A percentile compares a stretch with the other conserved stretches of the same genome.
phyloP scores from a whole-genome alignment of 2,888 invertebrate species.

The Leucania comma region DNA sequence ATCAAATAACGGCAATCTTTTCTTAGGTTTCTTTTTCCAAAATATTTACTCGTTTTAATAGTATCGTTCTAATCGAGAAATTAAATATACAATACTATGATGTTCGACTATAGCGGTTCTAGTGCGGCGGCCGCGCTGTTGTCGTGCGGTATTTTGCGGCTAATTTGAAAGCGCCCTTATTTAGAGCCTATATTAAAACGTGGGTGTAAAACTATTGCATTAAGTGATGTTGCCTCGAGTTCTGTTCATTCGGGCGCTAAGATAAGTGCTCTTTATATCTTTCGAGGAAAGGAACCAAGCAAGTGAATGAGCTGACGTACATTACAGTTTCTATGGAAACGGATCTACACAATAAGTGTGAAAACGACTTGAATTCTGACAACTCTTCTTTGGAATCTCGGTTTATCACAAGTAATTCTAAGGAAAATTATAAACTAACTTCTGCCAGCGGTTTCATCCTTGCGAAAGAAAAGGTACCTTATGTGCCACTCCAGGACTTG shows the following conservation, averaged over 20 bases:
- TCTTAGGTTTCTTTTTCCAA: too few relatives aligned
- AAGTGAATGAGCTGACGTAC: constrained; percentile 46
- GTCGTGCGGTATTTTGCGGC: too few relatives aligned
- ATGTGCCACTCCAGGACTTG: too few relatives aligned
- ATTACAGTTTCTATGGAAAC: constrained; percentile 32
- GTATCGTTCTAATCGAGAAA: too few relatives aligned
- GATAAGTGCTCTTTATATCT: constrained; percentile 55
- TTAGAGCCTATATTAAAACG: constrained; percentile 34
- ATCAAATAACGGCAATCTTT: too few relatives aligned
- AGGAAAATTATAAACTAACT: neutral
- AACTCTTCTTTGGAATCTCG: neutral
- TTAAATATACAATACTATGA: too few relatives aligned
- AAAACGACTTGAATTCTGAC: constrained; percentile 1
- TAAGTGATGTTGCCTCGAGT: constrained; percentile 35
- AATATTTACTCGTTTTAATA: too few relatives aligned
- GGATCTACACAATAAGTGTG: constrained; percentile 9
- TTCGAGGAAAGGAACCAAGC: constrained; percentile 28
- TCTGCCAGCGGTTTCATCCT: too few relatives aligned
- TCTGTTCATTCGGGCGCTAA: constrained; percentile 35
- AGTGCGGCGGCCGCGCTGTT: too few relatives aligned
- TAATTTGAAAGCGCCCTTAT: too few relatives aligned
- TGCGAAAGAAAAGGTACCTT: too few relatives aligned
- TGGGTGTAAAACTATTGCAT: constrained; percentile 44
- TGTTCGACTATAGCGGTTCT: too few relatives aligned
- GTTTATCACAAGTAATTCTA: neutral